These are phyloP conservation scores for Leptogaster cylindrica DNA, from an alignment of 2,888 invertebrate genomes.

Conservation along the genomic window DNA sequence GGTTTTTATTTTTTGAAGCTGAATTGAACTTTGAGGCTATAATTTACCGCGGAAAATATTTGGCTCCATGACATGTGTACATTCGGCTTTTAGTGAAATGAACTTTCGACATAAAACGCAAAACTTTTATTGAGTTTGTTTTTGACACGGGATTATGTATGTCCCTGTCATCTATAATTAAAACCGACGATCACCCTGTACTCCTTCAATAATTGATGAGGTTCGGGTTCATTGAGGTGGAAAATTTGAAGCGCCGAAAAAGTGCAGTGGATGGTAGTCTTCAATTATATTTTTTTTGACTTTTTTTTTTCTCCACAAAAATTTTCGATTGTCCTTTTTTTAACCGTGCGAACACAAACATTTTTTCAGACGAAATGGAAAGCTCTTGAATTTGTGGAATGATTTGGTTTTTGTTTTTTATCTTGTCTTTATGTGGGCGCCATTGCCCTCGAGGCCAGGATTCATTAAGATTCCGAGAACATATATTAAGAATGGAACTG, in stretches of 20 bases:
- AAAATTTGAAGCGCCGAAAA: conserved; percentile 31
- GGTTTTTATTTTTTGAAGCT: too few relatives aligned
- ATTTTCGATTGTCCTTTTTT: too few relatives aligned
- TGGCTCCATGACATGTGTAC: conserved; percentile 35
- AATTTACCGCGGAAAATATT: conserved; percentile 35
- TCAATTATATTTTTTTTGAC: too few relatives aligned
- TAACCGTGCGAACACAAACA: not conserved
- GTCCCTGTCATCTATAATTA: conserved; percentile 43
- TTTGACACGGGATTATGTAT: conserved; percentile 41
- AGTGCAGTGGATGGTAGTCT: conserved; percentile 10
- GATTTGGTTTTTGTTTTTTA: conserved; percentile 15
- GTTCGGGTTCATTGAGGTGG: conserved; percentile 36
- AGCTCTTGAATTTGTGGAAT: conserved; percentile 18
- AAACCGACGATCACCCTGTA: conserved; percentile 36
- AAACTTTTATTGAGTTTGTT: conserved; percentile 44
- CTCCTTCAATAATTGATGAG: conserved; percentile 42
- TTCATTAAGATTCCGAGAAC: conserved; percentile 34
- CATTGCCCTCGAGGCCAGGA: conserved; percentile 1
- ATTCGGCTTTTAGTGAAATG: conserved; percentile 42
- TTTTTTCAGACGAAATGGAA: conserved; percentile 10
- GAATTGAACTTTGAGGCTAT: conserved; percentile 37
- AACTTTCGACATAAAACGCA: conserved; percentile 41
- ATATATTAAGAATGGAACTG: conserved; percentile 17
- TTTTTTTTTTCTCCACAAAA: too few relatives aligned
- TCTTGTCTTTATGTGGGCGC: conserved; percentile 12